phyloP scores from a whole-genome alignment of 2,888 invertebrate species.

The Camptogramma bilineatum region DNA sequence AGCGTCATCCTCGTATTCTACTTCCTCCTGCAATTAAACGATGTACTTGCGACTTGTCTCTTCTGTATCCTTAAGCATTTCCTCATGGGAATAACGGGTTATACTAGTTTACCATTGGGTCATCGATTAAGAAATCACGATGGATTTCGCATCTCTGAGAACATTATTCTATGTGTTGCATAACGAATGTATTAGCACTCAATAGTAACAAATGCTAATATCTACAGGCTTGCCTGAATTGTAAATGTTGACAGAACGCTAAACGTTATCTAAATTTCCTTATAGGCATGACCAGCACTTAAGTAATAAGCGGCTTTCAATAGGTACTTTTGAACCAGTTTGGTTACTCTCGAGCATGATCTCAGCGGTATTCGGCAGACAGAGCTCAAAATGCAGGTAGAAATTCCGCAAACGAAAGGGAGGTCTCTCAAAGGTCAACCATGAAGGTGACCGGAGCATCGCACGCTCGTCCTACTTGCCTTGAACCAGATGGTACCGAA shows the following conservation, averaged over 20 bases:
- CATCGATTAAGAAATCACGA: not conserved
- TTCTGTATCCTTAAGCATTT: not conserved
- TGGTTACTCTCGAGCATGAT: conserved; percentile 31
- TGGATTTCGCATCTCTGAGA: not conserved
- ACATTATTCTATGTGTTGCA: not conserved
- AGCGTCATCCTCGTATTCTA: conserved; percentile 85
- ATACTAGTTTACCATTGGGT: not conserved
- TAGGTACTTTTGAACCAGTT: conserved; percentile 17
- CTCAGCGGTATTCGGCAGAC: conserved; percentile 26
- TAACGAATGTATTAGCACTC: not conserved
- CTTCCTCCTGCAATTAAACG: conserved; percentile 72
- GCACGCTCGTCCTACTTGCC: conserved; percentile 64
- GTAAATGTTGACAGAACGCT: conserved; percentile 5
- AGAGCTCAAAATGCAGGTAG: conserved; percentile 57
- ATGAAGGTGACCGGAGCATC: conserved; percentile 73
- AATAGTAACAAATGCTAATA: not conserved
- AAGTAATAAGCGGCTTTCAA: conserved; percentile 11
- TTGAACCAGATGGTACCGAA: conserved; percentile 70
- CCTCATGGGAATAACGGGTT: not conserved
- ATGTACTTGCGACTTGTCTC: not conserved
- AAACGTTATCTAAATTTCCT: conserved; percentile 18
- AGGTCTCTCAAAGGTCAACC: conserved; percentile 70
- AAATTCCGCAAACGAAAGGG: conserved; percentile 71
- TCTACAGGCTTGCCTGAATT: not conserved
- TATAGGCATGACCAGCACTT: conserved; percentile 11